Evolutionary conservation across 2,797 vertebrate genomes (phyloP).

Genomic region (Manis crassicaudata): DNA sequence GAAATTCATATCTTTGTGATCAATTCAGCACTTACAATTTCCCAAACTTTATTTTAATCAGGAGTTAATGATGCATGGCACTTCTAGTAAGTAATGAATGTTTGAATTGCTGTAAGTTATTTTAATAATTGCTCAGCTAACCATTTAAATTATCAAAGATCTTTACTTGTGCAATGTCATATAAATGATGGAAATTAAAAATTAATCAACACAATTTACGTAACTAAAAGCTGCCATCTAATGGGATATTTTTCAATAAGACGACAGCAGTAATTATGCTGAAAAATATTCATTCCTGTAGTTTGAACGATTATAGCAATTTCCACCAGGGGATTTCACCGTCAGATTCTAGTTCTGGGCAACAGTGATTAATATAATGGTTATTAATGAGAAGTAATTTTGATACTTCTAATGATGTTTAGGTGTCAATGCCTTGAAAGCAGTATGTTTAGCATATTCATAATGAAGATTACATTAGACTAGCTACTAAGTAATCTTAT

Average conservation of each 20-base stretch:
- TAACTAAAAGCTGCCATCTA: conserved; percentile 94
- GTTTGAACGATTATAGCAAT: conserved; percentile 99
- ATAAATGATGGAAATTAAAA: conserved; percentile 94
- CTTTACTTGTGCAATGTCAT: conserved; percentile 93
- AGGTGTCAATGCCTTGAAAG: conserved; percentile 88
- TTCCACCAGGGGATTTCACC: conserved; percentile 98
- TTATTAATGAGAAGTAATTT: conserved; percentile 98
- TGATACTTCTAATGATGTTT: conserved; percentile 89
- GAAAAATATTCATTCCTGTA: conserved; percentile 95
- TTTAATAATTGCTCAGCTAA: conserved; percentile 94
- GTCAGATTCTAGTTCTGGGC: conserved; percentile 97
- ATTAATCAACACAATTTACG: conserved; percentile 97
- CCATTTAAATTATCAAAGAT: conserved; percentile 95
- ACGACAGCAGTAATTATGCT: conserved; percentile 97
- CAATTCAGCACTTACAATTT: conserved; percentile 78
- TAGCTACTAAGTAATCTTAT: conserved; percentile 89
- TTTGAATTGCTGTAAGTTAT: conserved; percentile 90
- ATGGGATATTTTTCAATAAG: conserved; percentile 99
- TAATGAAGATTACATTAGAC: conserved; percentile 86
- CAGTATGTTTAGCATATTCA: conserved; percentile 89
- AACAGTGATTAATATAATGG: conserved; percentile 98
- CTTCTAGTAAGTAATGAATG: conserved; percentile 88
- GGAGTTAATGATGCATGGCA: conserved; percentile 86
- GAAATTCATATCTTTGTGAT: conserved; percentile 71
- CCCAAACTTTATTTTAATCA: conserved; percentile 85